A percentile compares a stretch with the other conserved stretches of the same genome.
These are phyloP conservation scores for Ciconia nigra DNA, from an alignment of 2,797 vertebrate genomes.

Conservation along the genomic window DNA sequence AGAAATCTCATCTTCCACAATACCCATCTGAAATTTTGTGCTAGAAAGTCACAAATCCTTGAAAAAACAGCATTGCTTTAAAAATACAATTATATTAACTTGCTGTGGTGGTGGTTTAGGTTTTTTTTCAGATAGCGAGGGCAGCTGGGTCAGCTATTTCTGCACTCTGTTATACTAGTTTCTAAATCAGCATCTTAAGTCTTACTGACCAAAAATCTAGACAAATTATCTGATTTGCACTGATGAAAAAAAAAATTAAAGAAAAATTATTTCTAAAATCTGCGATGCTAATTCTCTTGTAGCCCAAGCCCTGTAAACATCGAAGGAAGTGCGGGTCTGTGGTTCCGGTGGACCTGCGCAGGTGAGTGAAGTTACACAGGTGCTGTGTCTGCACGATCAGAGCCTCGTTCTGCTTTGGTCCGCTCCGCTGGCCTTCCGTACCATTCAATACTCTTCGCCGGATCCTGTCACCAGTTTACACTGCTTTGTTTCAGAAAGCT, in stretches of 20 bases:
- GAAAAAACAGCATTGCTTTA: neutral
- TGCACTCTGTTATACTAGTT: rapidly evolving
- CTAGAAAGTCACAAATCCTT: neutral
- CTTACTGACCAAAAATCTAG: neutral
- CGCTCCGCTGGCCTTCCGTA: rapidly evolving
- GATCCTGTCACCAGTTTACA: neutral
- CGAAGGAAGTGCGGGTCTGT: neutral
- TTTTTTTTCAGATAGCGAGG: rapidly evolving
- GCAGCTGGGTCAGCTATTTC: neutral
- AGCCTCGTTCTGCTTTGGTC: neutral
- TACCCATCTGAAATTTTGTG: neutral
- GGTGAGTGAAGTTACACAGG: rapidly evolving
- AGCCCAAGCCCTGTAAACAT: neutral
- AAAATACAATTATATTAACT: neutral
- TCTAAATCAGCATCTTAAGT: neutral
- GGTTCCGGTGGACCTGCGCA: rapidly evolving
- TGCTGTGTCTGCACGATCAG: no score
- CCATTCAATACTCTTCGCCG: rapidly evolving
- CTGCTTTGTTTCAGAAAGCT: neutral
- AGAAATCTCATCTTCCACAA: neutral
- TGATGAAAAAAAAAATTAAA: neutral
- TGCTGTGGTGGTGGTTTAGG: rapidly evolving
- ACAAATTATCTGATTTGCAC: neutral
- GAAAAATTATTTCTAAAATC: neutral
- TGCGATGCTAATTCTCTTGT: neutral